These are phyloP conservation scores for Pagetopsis macropterus DNA, from an alignment of 2,797 vertebrate species.

Conservation along the genomic window DNA sequence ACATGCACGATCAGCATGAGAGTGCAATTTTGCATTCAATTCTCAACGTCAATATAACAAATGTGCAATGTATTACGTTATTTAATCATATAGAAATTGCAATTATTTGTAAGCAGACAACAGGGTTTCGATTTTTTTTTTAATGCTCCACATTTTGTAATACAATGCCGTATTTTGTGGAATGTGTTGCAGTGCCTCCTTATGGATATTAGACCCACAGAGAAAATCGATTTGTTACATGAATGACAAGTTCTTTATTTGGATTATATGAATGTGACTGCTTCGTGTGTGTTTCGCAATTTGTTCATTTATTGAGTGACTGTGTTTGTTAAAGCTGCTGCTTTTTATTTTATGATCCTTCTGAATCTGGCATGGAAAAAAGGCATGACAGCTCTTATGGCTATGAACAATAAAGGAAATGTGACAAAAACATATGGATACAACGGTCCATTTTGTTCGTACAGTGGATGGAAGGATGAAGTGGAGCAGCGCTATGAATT, in stretches of 20 bases:
- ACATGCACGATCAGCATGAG: conserved; percentile 59
- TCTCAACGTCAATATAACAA: conserved; percentile 11
- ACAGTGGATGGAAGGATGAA: not conserved
- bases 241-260: conserved; percentile 62
- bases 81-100: conserved; percentile 25
- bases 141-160: conserved; percentile 65
- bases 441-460: conserved; percentile 4
- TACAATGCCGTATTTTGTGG: conserved; percentile 58
- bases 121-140: conserved; percentile 35
- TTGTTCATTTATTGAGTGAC: conserved; percentile 78
- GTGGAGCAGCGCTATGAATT: not conserved
- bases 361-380: conserved; percentile 74
- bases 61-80: conserved; percentile 52
- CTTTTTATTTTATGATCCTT: conserved; percentile 70
- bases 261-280: conserved; percentile 66
- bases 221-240: conserved; percentile 54
- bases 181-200: conserved; percentile 77
- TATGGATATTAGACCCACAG: conserved; percentile 61
- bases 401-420: conserved; percentile 77
- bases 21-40: conserved; percentile 47
- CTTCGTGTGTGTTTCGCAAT: conserved; percentile 67
- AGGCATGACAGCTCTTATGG: conserved; percentile 73
- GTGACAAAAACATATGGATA: conserved; percentile 32
- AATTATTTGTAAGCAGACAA: conserved; percentile 41
- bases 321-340: conserved; percentile 78